These are phyloP conservation scores for Epirrhoe tristata DNA, from an alignment of 2,888 invertebrate genomes.

Conservation along the genomic window DNA sequence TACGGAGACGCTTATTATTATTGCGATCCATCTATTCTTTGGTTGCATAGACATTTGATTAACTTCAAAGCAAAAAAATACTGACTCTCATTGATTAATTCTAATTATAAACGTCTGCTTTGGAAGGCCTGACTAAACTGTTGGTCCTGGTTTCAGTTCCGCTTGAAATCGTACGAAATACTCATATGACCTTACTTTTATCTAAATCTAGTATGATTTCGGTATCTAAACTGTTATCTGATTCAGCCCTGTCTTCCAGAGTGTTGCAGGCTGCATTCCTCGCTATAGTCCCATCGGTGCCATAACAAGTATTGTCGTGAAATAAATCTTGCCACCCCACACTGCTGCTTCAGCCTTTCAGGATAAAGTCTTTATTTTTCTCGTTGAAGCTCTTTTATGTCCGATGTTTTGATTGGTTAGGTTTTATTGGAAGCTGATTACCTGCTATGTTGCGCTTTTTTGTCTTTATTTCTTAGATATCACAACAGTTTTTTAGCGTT, in stretches of 20 bases:
- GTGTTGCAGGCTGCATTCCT: conserved; percentile 74
- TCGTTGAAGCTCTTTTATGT: conserved; percentile 69
- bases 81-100: no score
- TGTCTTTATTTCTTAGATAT: not conserved
- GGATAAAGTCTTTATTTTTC: conserved; percentile 82
- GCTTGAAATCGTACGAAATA: no score
- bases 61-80: no score
- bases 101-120: no score
- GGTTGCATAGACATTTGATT: no score
- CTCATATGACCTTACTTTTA: no score
- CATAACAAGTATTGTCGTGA: conserved; percentile 79
- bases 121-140: no score
- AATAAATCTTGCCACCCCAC: conserved; percentile 82
- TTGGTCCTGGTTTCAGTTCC: no score
- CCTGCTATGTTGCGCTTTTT: conserved; percentile 39
- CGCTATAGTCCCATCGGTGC: conserved; percentile 74
- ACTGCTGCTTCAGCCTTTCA: conserved; percentile 69
- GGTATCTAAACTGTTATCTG: no score
- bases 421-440: conserved; percentile 65
- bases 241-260: conserved; percentile 45
- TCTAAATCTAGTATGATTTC: no score
- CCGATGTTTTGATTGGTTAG: conserved; percentile 44
- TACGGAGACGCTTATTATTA: no score
- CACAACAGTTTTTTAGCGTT: not conserved
- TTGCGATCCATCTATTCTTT: no score